Conservation (phyloP, 2,113 vertebrate genomes). For the Anser brachyrhynchus region DNA sequence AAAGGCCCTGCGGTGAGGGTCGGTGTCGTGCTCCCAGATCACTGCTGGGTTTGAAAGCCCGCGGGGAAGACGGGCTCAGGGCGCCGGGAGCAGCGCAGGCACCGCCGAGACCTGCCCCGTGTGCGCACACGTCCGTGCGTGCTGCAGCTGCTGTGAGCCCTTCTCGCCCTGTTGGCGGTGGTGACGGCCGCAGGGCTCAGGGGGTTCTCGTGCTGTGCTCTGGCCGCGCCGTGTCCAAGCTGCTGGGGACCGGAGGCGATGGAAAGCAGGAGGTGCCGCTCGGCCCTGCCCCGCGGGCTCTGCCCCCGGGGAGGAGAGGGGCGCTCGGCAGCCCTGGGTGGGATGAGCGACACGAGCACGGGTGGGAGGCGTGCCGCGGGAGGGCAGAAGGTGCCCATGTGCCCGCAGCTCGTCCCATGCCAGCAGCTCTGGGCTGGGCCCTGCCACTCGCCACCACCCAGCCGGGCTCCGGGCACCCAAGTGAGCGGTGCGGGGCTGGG, state of each 20-base stretch:
- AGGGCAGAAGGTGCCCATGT: background rate
- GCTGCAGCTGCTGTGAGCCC: background rate
- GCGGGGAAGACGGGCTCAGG: background rate
- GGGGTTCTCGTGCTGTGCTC: rapidly evolving
- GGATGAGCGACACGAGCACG: rapidly evolving
- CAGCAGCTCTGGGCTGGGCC: background rate
- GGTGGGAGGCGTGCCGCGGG: background rate
- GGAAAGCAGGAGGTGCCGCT: background rate
- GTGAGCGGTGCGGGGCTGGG: background rate
- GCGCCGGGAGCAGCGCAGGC: rapidly evolving
- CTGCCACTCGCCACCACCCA: rapidly evolving
- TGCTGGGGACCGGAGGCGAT: background rate
- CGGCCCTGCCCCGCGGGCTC: background rate
- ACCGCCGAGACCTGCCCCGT: background rate
- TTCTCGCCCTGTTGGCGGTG: background rate
- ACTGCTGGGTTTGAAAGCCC: background rate
- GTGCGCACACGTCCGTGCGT: too few relatives aligned
- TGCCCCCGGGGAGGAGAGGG: background rate
- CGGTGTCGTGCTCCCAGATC: background rate
- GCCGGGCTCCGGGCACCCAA: background rate
- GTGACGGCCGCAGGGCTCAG: background rate
- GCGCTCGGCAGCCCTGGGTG: background rate
- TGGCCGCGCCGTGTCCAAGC: background rate
- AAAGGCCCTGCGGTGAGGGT: rapidly evolving
- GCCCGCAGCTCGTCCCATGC: background rate